Evolutionary conservation across 2,888 invertebrate species (phyloP), one percentile per base, ranked within the genome.

Genomic region (Diaprepes abbreviatus): DNA sequence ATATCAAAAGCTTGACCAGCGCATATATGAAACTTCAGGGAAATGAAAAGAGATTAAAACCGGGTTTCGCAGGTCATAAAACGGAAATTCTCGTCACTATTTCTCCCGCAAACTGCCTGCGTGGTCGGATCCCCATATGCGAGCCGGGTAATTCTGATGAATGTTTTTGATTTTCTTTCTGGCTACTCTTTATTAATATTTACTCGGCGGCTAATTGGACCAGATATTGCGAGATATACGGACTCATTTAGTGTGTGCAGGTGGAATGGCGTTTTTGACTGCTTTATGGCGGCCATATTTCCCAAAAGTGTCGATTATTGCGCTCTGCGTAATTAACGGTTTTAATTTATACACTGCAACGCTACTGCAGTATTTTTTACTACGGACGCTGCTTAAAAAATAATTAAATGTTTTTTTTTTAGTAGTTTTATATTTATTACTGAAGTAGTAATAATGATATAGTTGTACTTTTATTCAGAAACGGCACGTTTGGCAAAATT

Each of bases 51-150:
- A 71, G 68, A 71, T 71, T 71, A 71, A 71, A 71, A 59, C 71
- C 43, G 54, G 33, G 43, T 36, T 63, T 58, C 28, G 64, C 60
- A 64, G 60, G 68, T 67, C 63, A 63, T 71, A 71, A 71, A 71
- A 82, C 81, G 80, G 76, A 79, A 81, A 80, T 78, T 81, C 81
- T 82, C 82, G 82, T 83, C 82, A 82, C 82, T 82, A 82, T 82
- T 82, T 83, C 75, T 74, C 74, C 76, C 75, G 70, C 75, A 75
- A 80, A 78, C 79, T 79, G 79, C 78, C 80, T 81, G 76, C 81
- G 82, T 78, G 82, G 82, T 81, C 78, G 78, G 68, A 60, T 71
- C 73, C 74, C 80, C 79, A 78, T 80, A 81, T 81, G 80, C 79
- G 78, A 76, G 78, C 76, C 69, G 73, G 71, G 76, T 83, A 83